phyloP scores from a whole-genome alignment of 2,113 vertebrate species.

The Telmatochromis brachygnathus region DNA sequence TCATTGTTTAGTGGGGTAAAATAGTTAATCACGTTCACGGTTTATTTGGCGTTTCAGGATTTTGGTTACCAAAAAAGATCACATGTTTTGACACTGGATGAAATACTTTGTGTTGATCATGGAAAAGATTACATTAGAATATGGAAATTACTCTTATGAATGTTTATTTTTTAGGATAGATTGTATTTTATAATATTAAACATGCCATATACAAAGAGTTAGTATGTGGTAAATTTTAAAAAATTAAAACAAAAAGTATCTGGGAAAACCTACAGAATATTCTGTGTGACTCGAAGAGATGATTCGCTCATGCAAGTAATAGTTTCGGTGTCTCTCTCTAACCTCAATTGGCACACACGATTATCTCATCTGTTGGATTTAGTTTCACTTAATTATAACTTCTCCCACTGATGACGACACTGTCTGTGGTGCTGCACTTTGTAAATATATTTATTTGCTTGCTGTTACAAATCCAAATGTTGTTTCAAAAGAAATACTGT shows the following conservation, averaged over 20 bases:
- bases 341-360: not conserved
- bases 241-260: not conserved
- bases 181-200: constrained; percentile 37
- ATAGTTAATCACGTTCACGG: not conserved
- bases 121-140: not conserved
- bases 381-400: not conserved
- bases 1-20: not conserved
- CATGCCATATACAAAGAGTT: not conserved
- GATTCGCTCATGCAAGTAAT: not conserved
- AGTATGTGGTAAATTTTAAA: not conserved
- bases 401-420: not conserved
- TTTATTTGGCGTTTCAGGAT: not conserved
- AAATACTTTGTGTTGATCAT: not conserved
- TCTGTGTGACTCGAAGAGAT: not conserved
- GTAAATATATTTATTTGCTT: constrained; percentile 18
- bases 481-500: not conserved
- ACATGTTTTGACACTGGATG: not conserved
- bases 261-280: not conserved
- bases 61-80: not conserved
- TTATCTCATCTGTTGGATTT: not conserved
- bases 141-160: not conserved
- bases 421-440: not conserved
- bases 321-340: not conserved
- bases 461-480: not conserved
- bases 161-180: not conserved